These are phyloP conservation scores for Acipenser oxyrinchus DNA, from an alignment of 2,797 vertebrate genomes.

Conservation along the genomic window DNA sequence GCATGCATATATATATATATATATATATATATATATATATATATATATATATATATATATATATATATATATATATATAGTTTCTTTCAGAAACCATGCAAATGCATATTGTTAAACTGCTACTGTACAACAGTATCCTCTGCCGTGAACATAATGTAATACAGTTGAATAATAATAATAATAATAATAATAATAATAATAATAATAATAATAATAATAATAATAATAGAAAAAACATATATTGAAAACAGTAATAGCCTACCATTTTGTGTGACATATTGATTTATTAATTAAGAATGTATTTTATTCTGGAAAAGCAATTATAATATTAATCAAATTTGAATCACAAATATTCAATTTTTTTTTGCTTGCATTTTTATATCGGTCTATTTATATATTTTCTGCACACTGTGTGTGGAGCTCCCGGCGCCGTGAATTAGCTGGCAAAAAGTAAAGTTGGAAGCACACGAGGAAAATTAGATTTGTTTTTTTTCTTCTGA, in stretches of 20 bases:
- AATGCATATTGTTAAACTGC: no score
- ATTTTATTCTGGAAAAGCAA: slow-evolving; percentile 62
- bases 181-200: no score
- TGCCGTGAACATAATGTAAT: no score
- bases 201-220: slow-evolving; percentile 9
- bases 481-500: slow-evolving; percentile 39
- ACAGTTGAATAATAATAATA: slow-evolving; percentile 9
- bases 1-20: no score
- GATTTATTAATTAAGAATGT: slow-evolving; percentile 59
- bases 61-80: no score
- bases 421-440: slow-evolving; percentile 26
- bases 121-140: no score
- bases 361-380: slow-evolving; percentile 24
- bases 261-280: slow-evolving; percentile 59
- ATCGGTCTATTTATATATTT: slow-evolving; percentile 7
- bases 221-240: no score
- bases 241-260: slow-evolving; percentile 2
- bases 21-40: no score
- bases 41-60: no score
- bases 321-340: slow-evolving; percentile 66
- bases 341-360: slow-evolving; percentile 34
- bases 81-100: no score
- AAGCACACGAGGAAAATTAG: slow-evolving; percentile 42
- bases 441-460: slow-evolving; percentile 33
- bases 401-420: background rate